Evolutionary conservation across 2,888 invertebrate genomes (phyloP).

Genomic region (Lepidochrysops patricia): DNA sequence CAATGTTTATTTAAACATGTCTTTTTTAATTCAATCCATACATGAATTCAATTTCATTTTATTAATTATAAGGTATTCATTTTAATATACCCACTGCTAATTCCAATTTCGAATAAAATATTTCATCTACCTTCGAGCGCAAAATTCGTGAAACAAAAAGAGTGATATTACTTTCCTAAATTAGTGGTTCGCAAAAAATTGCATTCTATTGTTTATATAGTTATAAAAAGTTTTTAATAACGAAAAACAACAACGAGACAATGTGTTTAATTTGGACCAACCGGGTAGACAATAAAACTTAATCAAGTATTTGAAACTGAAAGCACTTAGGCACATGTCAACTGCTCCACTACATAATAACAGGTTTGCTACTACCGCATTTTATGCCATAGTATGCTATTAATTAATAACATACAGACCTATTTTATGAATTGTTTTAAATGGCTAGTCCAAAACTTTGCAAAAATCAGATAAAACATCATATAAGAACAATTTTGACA

Average conservation of each 20-base stretch:
- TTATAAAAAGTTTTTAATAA: constrained; percentile 2
- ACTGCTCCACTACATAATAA: constrained; percentile 1
- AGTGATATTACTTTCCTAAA: not conserved
- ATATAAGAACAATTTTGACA: too few species aligned
- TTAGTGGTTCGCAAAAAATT: not conserved
- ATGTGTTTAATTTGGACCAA: constrained; percentile 47
- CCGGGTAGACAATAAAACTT: constrained; percentile 62
- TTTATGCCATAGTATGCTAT: not conserved
- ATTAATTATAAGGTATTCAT: too few species aligned
- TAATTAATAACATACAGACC: not conserved
- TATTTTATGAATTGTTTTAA: not conserved
- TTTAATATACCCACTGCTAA: too few species aligned
- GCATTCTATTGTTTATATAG: not conserved
- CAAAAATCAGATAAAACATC: not conserved
- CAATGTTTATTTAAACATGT: too few species aligned
- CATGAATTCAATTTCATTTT: too few species aligned
- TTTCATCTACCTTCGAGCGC: too few species aligned
- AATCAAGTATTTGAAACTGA: constrained; percentile 53
- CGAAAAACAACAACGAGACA: constrained; percentile 13
- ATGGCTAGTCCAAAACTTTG: not conserved
- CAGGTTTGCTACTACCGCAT: not conserved
- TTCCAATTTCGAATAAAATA: too few species aligned
- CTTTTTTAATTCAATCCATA: too few species aligned
- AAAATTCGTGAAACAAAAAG: not conserved
- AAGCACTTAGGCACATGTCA: not conserved